These are phyloP conservation scores for Microctenopoma stevenorrisi DNA, from an alignment of 2,797 vertebrate species.

Conservation along the genomic window DNA sequence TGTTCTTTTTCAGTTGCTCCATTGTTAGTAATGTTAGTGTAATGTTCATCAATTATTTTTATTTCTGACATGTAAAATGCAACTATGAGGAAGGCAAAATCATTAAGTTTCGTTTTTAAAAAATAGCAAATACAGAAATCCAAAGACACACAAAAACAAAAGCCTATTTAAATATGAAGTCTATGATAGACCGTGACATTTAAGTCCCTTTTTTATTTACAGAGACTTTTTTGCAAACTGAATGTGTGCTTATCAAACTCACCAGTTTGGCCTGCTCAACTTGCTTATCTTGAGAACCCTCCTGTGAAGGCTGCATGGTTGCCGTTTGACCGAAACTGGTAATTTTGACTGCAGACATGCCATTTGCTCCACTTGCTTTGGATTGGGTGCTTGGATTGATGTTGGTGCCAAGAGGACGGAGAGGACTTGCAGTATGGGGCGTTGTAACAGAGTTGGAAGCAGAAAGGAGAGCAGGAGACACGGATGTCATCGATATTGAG, in stretches of 20 bases:
- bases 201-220: background rate
- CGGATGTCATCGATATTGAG: slow-evolving; percentile 79
- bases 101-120: background rate
- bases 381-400: slow-evolving; percentile 84
- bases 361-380: slow-evolving; percentile 87
- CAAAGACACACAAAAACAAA: no score
- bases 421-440: slow-evolving; percentile 77
- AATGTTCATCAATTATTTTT: background rate
- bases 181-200: no score
- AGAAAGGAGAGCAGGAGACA: slow-evolving; percentile 78
- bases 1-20: background rate
- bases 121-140: no score
- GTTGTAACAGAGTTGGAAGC: slow-evolving; percentile 75
- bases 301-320: slow-evolving; percentile 79
- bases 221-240: background rate
- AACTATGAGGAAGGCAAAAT: background rate
- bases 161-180: no score
- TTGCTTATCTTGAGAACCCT: slow-evolving; percentile 90
- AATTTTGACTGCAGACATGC: slow-evolving; percentile 83
- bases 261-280: slow-evolving; percentile 93
- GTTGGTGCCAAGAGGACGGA: slow-evolving; percentile 81
- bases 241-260: slow-evolving; percentile 46
- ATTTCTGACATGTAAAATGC: background rate
- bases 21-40: background rate
- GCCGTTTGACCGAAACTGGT: slow-evolving; percentile 82